Base-by-base conservation (phyloP, 2,113 vertebrate species). In the Rattus rattus region DNA sequence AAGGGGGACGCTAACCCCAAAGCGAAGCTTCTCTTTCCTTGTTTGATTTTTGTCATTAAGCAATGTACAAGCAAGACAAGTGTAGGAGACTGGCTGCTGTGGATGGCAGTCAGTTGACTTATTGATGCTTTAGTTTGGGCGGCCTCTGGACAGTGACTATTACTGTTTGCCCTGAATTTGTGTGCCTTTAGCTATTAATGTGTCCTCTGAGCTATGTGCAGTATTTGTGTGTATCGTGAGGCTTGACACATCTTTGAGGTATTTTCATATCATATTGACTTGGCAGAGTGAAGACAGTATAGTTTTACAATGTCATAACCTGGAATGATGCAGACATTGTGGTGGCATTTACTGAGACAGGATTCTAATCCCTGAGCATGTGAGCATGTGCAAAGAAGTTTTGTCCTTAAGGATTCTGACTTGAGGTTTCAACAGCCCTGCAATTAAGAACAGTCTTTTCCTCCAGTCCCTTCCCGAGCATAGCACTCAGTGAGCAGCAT, bases 341-440 rank as follows among this genome's bases (percentile, higher is more conserved):
- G 43, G 2, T 96, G 47, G 93, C 81, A 88, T 95, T 96, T 94
- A 43, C 49, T 85, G 26, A 96, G 75, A 81, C 36, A 92, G 73
- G 96, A 86, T 96, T 94, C 49, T 70, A 92, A 65, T 96, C 28
- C 6, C 92, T 88, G 33, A 47, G 90, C 65, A 97, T 72, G 39
- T 86, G 69, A 89, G 36, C 49, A 56, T 97, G 43, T 85, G 47
- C 63, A 70, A 61, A 39, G 70, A 86, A 86, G 39, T 87, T 80
- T 81, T 75, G 0, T 61, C 61, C 92, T 91, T 90, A 56, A 94
- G 28, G 33, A 67, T 91, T 28, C 52, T 90, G 24, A 33, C 20
- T 83, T 81, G 67, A 75, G 93, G 85, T 24, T 86, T 87, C 72
- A 72, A 47, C 36, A 88, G 52, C 73, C 30, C 90, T 96, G 75